Percentiles rank a stretch among this genome's conserved stretches.
These are phyloP conservation scores for Rousettus leschenaultii DNA, from an alignment of 2,113 vertebrate species.

Conservation along the genomic window DNA sequence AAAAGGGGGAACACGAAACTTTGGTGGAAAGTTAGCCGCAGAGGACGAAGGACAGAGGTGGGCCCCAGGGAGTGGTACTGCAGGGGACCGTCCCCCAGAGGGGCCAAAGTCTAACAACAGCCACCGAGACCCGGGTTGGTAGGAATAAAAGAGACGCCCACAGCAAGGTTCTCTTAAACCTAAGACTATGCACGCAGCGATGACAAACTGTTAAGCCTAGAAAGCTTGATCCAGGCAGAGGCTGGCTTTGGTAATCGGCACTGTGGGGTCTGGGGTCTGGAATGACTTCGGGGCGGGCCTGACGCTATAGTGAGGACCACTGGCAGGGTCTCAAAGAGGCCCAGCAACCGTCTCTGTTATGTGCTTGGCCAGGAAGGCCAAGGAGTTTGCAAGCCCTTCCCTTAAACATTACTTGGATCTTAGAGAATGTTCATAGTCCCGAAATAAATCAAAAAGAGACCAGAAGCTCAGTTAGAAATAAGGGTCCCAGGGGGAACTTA, in stretches of 20 bases:
- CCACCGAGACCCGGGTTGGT: neutral
- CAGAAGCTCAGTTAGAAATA: neutral
- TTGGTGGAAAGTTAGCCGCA: neutral
- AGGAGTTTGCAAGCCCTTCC: neutral
- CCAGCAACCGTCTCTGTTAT: neutral
- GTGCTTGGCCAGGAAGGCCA: neutral
- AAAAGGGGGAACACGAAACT: neutral
- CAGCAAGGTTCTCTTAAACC: neutral
- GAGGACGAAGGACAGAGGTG: neutral
- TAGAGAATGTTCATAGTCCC: neutral
- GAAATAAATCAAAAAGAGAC: neutral
- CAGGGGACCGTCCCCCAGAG: rapidly evolving
- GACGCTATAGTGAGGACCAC: neutral
- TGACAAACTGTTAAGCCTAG: rapidly evolving
- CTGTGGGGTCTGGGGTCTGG: too few relatives aligned
- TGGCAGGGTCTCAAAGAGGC: neutral
- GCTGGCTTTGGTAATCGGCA: neutral
- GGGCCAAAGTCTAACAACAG: rapidly evolving
- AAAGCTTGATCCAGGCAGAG: neutral
- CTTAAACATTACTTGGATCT: neutral
- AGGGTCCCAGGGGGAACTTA: neutral
- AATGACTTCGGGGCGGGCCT: neutral
- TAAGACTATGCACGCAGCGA: neutral
- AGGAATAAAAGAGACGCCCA: neutral
- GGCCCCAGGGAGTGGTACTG: too few relatives aligned